phyloP scores from a whole-genome alignment of 2,888 invertebrate genomes.

The Cryptophagus acutangulus region DNA sequence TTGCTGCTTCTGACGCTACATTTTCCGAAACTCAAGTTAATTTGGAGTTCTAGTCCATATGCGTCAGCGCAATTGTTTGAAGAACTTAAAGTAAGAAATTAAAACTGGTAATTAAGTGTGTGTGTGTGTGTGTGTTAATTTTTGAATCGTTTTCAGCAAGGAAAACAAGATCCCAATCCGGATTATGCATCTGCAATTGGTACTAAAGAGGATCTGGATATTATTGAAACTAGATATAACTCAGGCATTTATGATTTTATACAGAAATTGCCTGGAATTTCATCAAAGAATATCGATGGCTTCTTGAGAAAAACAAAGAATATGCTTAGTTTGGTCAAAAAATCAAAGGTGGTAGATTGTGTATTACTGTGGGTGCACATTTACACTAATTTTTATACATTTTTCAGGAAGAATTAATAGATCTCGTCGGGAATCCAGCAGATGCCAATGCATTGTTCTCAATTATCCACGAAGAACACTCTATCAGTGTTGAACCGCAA shows the following conservation, averaged over 20 bases:
- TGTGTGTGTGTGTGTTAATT: slow-evolving; percentile 3
- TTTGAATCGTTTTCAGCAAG: slow-evolving; percentile 57
- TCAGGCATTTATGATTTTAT: slow-evolving; percentile 58
- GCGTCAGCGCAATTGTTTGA: slow-evolving; percentile 95
- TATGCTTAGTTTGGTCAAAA: slow-evolving; percentile 39
- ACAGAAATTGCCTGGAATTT: slow-evolving; percentile 86
- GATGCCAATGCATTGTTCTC: slow-evolving; percentile 67
- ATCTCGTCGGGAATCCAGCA: slow-evolving; percentile 66
- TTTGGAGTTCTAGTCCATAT: slow-evolving; percentile 96
- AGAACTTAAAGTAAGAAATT: slow-evolving; percentile 71
- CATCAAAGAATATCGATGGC: slow-evolving; percentile 74
- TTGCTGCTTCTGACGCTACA: slow-evolving; percentile 90
- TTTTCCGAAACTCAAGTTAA: slow-evolving; percentile 85
- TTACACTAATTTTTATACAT: slow-evolving; percentile 13
- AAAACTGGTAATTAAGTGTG: too few species aligned
- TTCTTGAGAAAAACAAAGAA: slow-evolving; percentile 67
- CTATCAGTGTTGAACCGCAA: slow-evolving; percentile 50
- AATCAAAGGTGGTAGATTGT: slow-evolving; percentile 30
- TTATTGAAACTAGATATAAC: slow-evolving; percentile 54
- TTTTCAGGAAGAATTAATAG: slow-evolving; percentile 62
- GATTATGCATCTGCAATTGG: slow-evolving; percentile 68
- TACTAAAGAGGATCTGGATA: slow-evolving; percentile 56
- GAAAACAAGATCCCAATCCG: slow-evolving; percentile 74
- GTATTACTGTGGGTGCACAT: background rate
- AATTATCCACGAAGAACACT: slow-evolving; percentile 63